Percentiles rank a stretch among this genome's conserved stretches.
Evolutionary conservation across 1,140 invertebrate genomes (phyloP).

Genomic region (Oryctes rhinoceros): DNA sequence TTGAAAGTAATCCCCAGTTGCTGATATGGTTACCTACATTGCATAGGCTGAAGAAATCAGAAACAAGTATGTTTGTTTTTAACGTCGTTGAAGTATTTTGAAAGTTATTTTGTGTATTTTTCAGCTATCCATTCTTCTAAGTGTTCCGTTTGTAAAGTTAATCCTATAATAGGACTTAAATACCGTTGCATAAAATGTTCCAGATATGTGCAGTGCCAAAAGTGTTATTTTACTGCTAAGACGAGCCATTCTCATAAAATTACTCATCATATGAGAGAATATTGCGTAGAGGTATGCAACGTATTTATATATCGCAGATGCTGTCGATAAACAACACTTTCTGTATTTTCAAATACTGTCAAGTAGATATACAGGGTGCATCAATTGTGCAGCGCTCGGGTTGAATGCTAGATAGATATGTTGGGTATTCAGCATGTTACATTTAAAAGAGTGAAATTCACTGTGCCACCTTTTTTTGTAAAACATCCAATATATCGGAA

Average conservation of each 20-base stretch:
- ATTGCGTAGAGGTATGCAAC: slow-evolving; percentile 66
- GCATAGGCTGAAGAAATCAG: slow-evolving; percentile 64
- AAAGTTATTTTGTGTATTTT: slow-evolving; percentile 44
- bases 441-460: no score
- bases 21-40: slow-evolving; percentile 67
- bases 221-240: slow-evolving; percentile 78
- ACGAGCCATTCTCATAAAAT: slow-evolving; percentile 75
- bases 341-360: background rate
- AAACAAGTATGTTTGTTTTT: slow-evolving; percentile 58
- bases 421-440: no score
- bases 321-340: no score
- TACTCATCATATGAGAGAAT: slow-evolving; percentile 78
- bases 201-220: slow-evolving; percentile 78
- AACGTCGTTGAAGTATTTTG: background rate
- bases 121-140: slow-evolving; percentile 64
- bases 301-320: no score
- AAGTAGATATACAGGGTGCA: background rate
- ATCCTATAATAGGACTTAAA: slow-evolving; percentile 64
- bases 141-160: slow-evolving; percentile 65
- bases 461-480: no score
- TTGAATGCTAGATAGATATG: no score
- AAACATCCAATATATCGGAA: no score
- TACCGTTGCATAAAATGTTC: slow-evolving; percentile 79
- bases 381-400: background rate
- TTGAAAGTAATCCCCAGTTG: slow-evolving; percentile 65